These are phyloP conservation scores for Macrosteles quadrilineatus DNA, from an alignment of 1,140 invertebrate genomes.

Conservation along the genomic window DNA sequence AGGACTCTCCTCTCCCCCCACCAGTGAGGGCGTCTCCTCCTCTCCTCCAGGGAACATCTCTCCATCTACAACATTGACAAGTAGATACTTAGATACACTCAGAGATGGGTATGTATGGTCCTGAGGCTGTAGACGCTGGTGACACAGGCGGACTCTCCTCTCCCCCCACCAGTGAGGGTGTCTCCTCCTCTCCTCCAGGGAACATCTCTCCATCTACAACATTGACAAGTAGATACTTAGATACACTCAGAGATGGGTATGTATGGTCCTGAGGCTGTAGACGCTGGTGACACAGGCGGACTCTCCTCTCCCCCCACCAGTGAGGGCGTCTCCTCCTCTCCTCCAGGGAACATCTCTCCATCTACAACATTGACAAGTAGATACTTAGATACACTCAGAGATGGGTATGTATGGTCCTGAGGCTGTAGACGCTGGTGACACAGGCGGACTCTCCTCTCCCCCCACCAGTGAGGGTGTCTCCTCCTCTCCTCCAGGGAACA, in stretches of 20 bases:
- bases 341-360: slow-evolving; percentile 5
- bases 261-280: slow-evolving; percentile 68
- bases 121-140: slow-evolving; percentile 61
- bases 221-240: too few relatives aligned
- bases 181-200: slow-evolving; percentile 19
- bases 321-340: slow-evolving; percentile 30
- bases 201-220: background rate
- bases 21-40: slow-evolving; percentile 24
- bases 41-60: too few relatives aligned
- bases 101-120: slow-evolving; percentile 80
- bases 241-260: slow-evolving; percentile 88
- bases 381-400: slow-evolving; percentile 82
- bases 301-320: slow-evolving; percentile 51
- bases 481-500: too few relatives aligned
- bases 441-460: slow-evolving; percentile 60
- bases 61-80: too few relatives aligned
- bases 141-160: slow-evolving; percentile 62
- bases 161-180: slow-evolving; percentile 24
- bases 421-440: slow-evolving; percentile 59
- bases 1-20: slow-evolving; percentile 56
- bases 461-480: slow-evolving; percentile 28
- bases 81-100: slow-evolving; percentile 92
- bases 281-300: slow-evolving; percentile 59
- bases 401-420: slow-evolving; percentile 78
- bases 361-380: slow-evolving; percentile 11